A percentile compares a stretch with the other conserved stretches of the same genome.
Conservation (phyloP, 2,797 vertebrate genomes). For the Hozukius guyotensis region DNA sequence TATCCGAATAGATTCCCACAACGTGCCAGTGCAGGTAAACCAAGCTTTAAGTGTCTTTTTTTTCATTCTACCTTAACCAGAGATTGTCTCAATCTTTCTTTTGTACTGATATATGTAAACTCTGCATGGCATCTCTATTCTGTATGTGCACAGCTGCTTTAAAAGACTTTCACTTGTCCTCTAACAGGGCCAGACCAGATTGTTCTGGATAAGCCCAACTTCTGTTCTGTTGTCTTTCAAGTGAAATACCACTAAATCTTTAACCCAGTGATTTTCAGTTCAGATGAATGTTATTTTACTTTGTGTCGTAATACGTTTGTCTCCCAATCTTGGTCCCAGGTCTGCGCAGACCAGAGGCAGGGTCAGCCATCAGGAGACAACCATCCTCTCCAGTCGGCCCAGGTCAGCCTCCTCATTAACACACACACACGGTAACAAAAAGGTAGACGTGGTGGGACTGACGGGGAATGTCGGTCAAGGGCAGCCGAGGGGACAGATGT, state of each 20-base stretch:
- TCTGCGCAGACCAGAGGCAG: conserved; percentile 78
- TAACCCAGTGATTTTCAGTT: not conserved
- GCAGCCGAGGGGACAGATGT: conserved; percentile 17
- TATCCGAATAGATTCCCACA: conserved; percentile 82
- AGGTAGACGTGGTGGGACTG: conserved; percentile 23
- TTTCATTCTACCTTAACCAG: not conserved
- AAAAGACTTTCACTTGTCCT: conserved; percentile 10
- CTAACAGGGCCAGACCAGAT: conserved; percentile 2
- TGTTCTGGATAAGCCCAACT: not conserved
- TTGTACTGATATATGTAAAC: conserved; percentile 13
- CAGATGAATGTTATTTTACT: not conserved
- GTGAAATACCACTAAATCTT: not conserved
- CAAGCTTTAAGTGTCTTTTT: conserved; percentile 20
- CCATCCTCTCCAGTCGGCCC: conserved; percentile 72
- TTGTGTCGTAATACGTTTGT: conserved; percentile 10
- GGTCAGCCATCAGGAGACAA: conserved; percentile 76
- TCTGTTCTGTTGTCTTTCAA: conserved; percentile 8
- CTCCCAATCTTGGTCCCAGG: conserved; percentile 62
- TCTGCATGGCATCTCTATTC: conserved; percentile 56
- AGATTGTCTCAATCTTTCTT: conserved; percentile 11
- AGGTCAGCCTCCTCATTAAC: conserved; percentile 75
- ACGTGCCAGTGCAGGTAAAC: conserved; percentile 84
- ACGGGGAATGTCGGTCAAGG: conserved; percentile 50
- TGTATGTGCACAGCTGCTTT: conserved; percentile 52
- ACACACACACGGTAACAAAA: conserved; percentile 21